Conservation (phyloP, 2,113 vertebrate genomes). For the human region DNA sequence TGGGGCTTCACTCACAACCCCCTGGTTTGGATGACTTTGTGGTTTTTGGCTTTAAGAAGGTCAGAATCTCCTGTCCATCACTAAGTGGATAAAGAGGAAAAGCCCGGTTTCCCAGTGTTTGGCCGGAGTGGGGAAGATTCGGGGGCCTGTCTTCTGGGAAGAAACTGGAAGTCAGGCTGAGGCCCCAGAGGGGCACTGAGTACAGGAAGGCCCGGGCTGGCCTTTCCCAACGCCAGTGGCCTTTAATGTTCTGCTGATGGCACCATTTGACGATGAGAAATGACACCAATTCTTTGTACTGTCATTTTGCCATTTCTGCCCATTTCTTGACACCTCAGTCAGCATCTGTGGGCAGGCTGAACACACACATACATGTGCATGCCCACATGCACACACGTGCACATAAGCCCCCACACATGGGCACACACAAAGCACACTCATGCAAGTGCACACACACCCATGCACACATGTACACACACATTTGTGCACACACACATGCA, state of each 20-base stretch:
- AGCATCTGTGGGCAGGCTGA: neutral
- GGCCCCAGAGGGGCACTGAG: accelerated
- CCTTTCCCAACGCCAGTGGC: accelerated
- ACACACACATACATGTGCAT: accelerated
- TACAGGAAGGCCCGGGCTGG: accelerated
- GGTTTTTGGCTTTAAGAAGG: neutral
- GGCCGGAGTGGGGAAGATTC: accelerated
- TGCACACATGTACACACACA: too few species aligned
- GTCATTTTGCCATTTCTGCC: accelerated
- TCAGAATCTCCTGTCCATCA: accelerated
- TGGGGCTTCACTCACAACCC: accelerated
- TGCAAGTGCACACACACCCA: neutral
- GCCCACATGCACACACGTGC: neutral
- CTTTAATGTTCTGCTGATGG: accelerated
- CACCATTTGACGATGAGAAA: accelerated
- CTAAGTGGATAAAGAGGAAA: accelerated
- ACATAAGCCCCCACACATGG: accelerated
- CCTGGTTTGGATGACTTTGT: too few species aligned
- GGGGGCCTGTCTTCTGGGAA: neutral
- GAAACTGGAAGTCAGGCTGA: accelerated
- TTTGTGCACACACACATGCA: too few species aligned
- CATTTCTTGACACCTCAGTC: neutral
- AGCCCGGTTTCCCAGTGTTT: accelerated
- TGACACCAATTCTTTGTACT: accelerated
- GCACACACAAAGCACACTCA: too few species aligned